Evolutionary conservation across 2,888 invertebrate genomes (phyloP), one percentile per base, ranked within the genome.

Genomic region (Liposcelis brunnea): DNA sequence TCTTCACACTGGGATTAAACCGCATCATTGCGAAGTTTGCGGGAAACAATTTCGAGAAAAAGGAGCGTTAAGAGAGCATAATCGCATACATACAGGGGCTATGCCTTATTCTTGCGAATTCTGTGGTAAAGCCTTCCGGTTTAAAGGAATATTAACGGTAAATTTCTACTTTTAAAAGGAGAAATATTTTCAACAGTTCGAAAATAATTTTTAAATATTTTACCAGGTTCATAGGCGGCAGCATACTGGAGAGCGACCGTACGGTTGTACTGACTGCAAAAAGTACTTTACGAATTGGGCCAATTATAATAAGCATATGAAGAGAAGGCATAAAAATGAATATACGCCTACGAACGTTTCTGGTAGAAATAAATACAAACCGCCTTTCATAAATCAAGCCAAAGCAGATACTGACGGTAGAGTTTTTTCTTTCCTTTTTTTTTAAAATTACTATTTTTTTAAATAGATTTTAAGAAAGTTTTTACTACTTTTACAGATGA

Each of bases 301-400:
- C 0, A 83, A 83, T 61, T 82, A 80, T 54, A 82, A 82, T 55
- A 83, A 83, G 54, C 83, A 83, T 56, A 80, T 82, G 77, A 82
- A 80, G 61, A 63, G 82, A 19, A 65, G 80, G 21, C 81, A 81
- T 50, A 75, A 26, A 26, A 26, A 26, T 26, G 26, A 26, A 75
- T 31, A 70, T 72, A 26, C 26, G 26, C 26, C 26, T 4, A 26
- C 26, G 8, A 26, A 26, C 8, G 26, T 26, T 26, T 26, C 26
- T 26, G 26, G 26, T 26, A 26, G 26, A 8, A 26, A 26, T 26
- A 26, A 26, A 26, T 26, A 26, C 8, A 26, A 26, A 8, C 26
- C 26, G 4, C 26, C 26, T 26, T 26, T 26, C 8, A 4, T 26
- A 8, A 26, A 26, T 8, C 26, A 26, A 8, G 26, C 4, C 8